Conservation (phyloP, 2,888 invertebrate species). For the Caenorhabditis sulstoni region DNA sequence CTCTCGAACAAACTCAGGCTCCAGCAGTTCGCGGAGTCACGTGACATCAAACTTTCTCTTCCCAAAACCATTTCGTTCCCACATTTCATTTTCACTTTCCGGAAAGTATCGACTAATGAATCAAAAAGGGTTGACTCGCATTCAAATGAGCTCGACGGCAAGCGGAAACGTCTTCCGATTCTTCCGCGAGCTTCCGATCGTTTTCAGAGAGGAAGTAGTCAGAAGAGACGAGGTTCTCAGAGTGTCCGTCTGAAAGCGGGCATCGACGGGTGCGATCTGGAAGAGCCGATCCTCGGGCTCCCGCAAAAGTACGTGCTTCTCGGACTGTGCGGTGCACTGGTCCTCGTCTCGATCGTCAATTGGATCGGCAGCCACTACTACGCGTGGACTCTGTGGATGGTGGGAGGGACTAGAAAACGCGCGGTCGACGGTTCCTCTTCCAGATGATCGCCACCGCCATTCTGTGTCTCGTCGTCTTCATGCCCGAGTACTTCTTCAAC, state of each 20-base stretch:
- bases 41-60: too few species aligned
- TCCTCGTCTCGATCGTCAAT: slow-evolving; percentile 4
- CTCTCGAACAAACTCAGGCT: too few species aligned
- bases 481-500: slow-evolving; percentile 39
- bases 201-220: too few species aligned
- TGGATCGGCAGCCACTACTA: slow-evolving; percentile 11
- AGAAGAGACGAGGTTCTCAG: too few species aligned
- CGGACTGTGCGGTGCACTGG: slow-evolving; percentile 5
- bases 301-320: slow-evolving; percentile 30
- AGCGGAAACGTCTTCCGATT: too few species aligned
- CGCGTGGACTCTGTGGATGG: slow-evolving; percentile 9
- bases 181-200: neutral
- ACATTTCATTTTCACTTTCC: too few species aligned
- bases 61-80: too few species aligned
- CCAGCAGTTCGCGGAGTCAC: too few species aligned
- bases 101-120: neutral
- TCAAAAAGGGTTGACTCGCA: slow-evolving; percentile 2
- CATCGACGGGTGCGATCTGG: slow-evolving; percentile 34
- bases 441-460: slow-evolving; percentile 1
- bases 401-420: slow-evolving; percentile 1
- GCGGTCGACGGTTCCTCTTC: too few species aligned
- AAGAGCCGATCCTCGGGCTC: slow-evolving; percentile 22
- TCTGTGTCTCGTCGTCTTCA: slow-evolving; percentile 23
- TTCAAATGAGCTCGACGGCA: too few species aligned
- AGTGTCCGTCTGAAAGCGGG: slow-evolving; percentile 22